These are phyloP conservation scores for Conus canariensis DNA, from an alignment of 2,888 invertebrate genomes.

Conservation along the genomic window DNA sequence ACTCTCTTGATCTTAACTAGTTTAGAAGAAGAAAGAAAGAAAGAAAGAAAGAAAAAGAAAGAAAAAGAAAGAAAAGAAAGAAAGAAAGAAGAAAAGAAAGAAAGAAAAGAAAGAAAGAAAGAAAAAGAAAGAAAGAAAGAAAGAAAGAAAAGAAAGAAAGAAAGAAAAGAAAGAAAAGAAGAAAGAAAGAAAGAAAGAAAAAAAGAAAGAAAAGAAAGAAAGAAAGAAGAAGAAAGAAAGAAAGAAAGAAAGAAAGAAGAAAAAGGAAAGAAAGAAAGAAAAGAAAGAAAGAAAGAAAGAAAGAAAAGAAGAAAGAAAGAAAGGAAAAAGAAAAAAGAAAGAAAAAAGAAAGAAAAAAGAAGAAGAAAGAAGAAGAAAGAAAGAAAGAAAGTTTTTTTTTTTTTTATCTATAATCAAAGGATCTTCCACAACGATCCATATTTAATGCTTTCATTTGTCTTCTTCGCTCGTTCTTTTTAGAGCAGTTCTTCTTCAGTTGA, in stretches of 20 bases:
- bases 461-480: too few relatives aligned
- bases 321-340: too few relatives aligned
- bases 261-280: background rate
- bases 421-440: too few relatives aligned
- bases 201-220: background rate
- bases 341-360: background rate
- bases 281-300: slow-evolving; percentile 15
- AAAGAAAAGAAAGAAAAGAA: background rate
- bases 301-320: background rate
- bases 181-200: background rate
- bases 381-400: too few relatives aligned
- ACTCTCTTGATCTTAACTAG: too few relatives aligned
- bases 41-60: background rate
- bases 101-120: background rate
- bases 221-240: background rate
- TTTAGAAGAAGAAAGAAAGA: background rate
- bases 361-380: background rate
- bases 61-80: background rate
- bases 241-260: too few relatives aligned
- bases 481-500: too few relatives aligned
- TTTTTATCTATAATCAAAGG: too few relatives aligned
- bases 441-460: too few relatives aligned
- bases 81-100: background rate
- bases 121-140: background rate
- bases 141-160: background rate